Evolutionary conservation across 1,140 invertebrate species (phyloP).

Genomic region (Dendroctonus ponderosae): DNA sequence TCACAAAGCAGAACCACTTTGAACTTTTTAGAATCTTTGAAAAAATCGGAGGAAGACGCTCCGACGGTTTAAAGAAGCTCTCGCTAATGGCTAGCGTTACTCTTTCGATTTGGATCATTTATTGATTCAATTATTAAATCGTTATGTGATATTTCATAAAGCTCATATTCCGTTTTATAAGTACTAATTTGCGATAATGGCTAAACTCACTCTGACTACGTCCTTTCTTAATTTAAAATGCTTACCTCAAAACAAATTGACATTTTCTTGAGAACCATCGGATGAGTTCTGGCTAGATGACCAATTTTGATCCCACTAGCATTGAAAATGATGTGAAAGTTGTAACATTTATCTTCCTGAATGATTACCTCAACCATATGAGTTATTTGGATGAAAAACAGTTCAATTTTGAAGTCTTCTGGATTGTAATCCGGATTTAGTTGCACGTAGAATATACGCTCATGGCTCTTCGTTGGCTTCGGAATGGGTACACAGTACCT

Average conservation of each 20-base stretch:
- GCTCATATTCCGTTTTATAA: no score
- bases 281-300: slow-evolving; percentile 41
- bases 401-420: slow-evolving; percentile 17
- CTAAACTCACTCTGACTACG: no score
- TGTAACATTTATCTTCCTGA: slow-evolving; percentile 11
- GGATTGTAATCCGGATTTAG: slow-evolving; percentile 49
- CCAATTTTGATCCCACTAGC: slow-evolving; percentile 2
- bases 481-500: slow-evolving; percentile 19
- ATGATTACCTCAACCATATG: slow-evolving; percentile 16
- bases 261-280: slow-evolving; percentile 16
- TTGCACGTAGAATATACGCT: slow-evolving; percentile 5
- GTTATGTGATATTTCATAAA: no score
- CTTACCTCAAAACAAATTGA: slow-evolving; percentile 8
- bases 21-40: no score
- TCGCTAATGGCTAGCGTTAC: no score
- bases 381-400: slow-evolving; percentile 23
- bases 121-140: no score
- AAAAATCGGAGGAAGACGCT: no score
- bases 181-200: no score
- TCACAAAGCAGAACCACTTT: no score
- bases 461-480: slow-evolving; percentile 9
- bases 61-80: no score
- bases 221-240: slow-evolving; percentile 4
- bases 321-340: slow-evolving; percentile 27
- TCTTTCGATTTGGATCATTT: no score